These are phyloP conservation scores for Hesperophylax magnus DNA, from an alignment of 1,140 invertebrate genomes.

Conservation along the genomic window DNA sequence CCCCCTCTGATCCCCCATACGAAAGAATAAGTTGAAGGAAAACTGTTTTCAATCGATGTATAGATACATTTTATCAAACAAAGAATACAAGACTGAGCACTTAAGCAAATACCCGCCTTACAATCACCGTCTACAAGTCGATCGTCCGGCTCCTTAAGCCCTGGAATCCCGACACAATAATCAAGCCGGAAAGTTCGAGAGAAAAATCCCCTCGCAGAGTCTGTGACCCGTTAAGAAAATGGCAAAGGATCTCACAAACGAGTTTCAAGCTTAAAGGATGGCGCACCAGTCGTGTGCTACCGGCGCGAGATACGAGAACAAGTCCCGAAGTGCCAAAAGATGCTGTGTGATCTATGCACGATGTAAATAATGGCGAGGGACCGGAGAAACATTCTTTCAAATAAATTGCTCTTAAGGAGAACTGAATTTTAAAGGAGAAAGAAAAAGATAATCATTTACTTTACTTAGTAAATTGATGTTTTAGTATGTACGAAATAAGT, in stretches of 20 bases:
- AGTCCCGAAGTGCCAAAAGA: no score
- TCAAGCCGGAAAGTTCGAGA: background rate
- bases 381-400: no score
- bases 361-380: no score
- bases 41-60: background rate
- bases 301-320: background rate
- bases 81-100: background rate
- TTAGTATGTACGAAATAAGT: no score
- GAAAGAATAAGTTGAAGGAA: background rate
- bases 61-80: background rate
- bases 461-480: no score
- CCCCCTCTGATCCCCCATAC: background rate
- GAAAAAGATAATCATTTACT: no score
- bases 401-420: no score
- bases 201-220: background rate
- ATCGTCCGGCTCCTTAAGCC: background rate
- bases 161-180: background rate
- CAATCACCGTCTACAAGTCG: no score
- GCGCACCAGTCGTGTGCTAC: background rate
- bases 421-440: no score
- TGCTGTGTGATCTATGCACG: no score
- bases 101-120: background rate
- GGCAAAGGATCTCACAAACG: slow-evolving; percentile 15
- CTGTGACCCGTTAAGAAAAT: slow-evolving; percentile 9
- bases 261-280: background rate